Evolutionary conservation across 2,888 invertebrate species (phyloP), one percentile per base, ranked within the genome.

Genomic region (Pandemis corylana): DNA sequence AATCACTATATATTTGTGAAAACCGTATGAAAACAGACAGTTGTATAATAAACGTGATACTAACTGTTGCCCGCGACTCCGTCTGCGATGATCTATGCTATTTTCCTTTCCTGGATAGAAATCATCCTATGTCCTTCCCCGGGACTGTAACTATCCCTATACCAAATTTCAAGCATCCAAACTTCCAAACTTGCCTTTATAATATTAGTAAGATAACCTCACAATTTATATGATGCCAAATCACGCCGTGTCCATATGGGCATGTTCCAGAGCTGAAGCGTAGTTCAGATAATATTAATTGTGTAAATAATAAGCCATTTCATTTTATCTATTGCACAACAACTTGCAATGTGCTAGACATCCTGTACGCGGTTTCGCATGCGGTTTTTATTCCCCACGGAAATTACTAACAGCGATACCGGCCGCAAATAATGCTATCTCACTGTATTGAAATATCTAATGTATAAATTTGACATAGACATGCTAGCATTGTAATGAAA

Each of bases 251-350:
- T 12, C 51, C n/a, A 13, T 51, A 51, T 53, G 9, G 15, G 20
- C 15, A 2, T 56, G 7, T 59, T 12, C 59, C 20, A 59, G 28
- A 10, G 12, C 12, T 46, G 20, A 20, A 42, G 13, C 20, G 46
- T 7, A 64, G 46, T 46, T 15, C 63, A 46, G 46, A 46, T 64
- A 64, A 44, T 28, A 20, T 7, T 64, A 46, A 64, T 64, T 46
- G 20, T 44, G 46, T 46, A 64, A 64, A 64, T 64, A 64, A 64
- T 64, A 46, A 46, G 5, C 12, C 12, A 28, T 15, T 20, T 64
- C 12, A 20, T 46, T 46, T 64, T 64, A 64, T 64, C 64, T 28
- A 46, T 64, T 64, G 64, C 64, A 64, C 64, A 64, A 64, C 15
- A 13, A 20, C 28, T 12, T 20, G 46, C 15, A 44, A 64, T 46